A percentile compares a stretch with the other conserved stretches of the same genome.
phyloP scores from a whole-genome alignment of 2,888 invertebrate species.

The Megaustenia siamemsis region DNA sequence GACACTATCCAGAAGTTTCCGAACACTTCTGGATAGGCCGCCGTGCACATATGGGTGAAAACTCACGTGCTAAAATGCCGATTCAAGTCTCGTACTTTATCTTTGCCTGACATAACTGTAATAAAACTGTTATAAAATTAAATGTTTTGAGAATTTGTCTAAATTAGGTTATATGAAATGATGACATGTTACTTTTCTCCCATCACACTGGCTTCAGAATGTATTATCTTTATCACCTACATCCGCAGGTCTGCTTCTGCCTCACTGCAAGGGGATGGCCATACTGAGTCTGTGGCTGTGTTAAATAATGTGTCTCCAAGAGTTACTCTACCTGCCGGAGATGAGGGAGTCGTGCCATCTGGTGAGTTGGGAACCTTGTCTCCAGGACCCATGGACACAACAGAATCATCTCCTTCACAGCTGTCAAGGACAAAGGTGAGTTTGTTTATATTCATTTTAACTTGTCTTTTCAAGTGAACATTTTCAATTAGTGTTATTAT shows the following conservation, averaged over 20 bases:
- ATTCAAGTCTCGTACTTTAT: too few relatives aligned
- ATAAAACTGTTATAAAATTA: too few relatives aligned
- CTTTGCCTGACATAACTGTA: too few relatives aligned
- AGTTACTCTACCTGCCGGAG: background rate
- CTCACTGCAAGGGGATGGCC: background rate
- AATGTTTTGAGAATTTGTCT: too few relatives aligned
- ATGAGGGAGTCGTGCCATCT: background rate
- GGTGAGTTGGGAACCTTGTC: background rate
- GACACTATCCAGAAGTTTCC: too few relatives aligned
- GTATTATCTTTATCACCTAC: background rate
- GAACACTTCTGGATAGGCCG: too few relatives aligned
- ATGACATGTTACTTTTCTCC: too few relatives aligned
- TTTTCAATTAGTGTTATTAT: too few relatives aligned
- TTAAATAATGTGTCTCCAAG: background rate
- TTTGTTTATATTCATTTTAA: background rate
- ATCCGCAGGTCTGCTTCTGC: background rate
- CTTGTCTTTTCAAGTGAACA: background rate
- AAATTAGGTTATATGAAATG: too few relatives aligned
- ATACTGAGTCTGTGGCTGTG: background rate
- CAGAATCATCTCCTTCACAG: slow-evolving; percentile 33
- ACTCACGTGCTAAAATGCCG: too few relatives aligned
- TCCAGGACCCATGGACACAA: slow-evolving; percentile 41
- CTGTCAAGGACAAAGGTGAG: slow-evolving; percentile 45
- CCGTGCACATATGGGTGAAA: too few relatives aligned
- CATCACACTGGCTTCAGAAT: too few relatives aligned